Conservation (phyloP, 1,140 invertebrate genomes). For the Aphidius ervi region DNA sequence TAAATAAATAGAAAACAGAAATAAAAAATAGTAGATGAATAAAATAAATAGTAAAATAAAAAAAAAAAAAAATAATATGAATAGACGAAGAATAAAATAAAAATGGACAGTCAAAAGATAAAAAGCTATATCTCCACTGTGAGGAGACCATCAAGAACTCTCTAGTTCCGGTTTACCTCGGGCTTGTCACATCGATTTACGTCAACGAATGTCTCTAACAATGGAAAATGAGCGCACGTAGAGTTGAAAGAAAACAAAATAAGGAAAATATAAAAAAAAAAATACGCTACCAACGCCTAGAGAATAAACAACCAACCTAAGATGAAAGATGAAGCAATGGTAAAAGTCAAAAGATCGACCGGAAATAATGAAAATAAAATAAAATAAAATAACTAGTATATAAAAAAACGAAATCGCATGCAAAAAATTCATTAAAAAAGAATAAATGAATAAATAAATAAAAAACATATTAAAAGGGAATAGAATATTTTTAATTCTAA, state of each 20-base stretch:
- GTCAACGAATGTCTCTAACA: conserved; percentile 1
- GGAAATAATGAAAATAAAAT: no score
- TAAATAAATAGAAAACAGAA: conserved; percentile 2
- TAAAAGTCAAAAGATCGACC: not conserved
- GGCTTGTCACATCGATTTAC: conserved; percentile 14
- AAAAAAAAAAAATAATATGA: not conserved
- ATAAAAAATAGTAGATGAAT: not conserved
- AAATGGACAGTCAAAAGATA: no score
- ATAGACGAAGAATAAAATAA: no score
- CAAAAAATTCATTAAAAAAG: no score
- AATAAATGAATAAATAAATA: no score
- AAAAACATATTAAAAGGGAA: no score
- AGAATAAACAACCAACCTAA: not conserved
- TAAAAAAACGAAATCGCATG: no score
- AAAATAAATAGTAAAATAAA: not conserved
- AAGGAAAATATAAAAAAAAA: not conserved
- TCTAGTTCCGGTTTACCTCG: conserved; percentile 13
- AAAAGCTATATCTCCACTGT: no score
- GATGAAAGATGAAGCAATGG: not conserved
- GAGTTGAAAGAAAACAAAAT: conserved; percentile 5
- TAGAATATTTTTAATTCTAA: no score
- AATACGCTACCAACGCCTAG: not conserved
- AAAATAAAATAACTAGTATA: no score
- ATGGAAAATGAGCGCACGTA: conserved; percentile 12
- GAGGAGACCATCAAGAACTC: conserved; percentile 5